These are phyloP conservation scores for Shargacucullia verbasci DNA, from an alignment of 2,888 invertebrate species.

Conservation along the genomic window DNA sequence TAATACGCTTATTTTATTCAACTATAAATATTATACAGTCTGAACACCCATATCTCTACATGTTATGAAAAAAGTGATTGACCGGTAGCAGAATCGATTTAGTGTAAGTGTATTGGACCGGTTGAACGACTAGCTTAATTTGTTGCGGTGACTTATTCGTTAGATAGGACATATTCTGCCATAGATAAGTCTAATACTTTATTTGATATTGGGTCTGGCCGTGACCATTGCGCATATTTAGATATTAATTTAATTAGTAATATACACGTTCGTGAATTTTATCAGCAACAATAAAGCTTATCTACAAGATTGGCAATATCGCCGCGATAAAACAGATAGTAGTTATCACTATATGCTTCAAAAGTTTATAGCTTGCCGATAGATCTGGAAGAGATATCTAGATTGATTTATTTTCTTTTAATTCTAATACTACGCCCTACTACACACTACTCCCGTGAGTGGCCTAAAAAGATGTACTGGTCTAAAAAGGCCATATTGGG, in stretches of 20 bases:
- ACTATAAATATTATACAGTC: constrained; percentile 20
- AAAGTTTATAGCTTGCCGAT: constrained; percentile 42
- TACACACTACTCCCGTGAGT: too few species aligned
- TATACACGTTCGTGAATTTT: constrained; percentile 30
- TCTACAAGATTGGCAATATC: constrained; percentile 55
- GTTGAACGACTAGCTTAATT: constrained; percentile 43
- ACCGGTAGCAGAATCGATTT: constrained; percentile 38
- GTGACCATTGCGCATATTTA: constrained; percentile 14
- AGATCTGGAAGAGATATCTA: constrained; percentile 26
- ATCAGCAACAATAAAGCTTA: constrained; percentile 48
- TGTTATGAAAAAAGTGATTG: constrained; percentile 45
- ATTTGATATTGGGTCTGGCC: constrained; percentile 22
- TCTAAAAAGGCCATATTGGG: too few species aligned
- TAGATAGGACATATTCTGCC: constrained; percentile 9
- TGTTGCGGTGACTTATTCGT: constrained; percentile 33
- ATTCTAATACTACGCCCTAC: too few species aligned
- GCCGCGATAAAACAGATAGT: constrained; percentile 42
- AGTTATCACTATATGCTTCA: constrained; percentile 30
- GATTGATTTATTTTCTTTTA: constrained; percentile 22
- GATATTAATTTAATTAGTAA: constrained; percentile 48
- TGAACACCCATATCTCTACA: too few species aligned
- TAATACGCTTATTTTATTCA: constrained; percentile 19
- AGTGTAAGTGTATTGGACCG: constrained; percentile 44
- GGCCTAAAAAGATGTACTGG: too few species aligned
- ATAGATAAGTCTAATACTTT: constrained; percentile 7